Base-by-base conservation (phyloP, 2,888 invertebrate species). In the Kuschelorhynchus macadamiae region DNA sequence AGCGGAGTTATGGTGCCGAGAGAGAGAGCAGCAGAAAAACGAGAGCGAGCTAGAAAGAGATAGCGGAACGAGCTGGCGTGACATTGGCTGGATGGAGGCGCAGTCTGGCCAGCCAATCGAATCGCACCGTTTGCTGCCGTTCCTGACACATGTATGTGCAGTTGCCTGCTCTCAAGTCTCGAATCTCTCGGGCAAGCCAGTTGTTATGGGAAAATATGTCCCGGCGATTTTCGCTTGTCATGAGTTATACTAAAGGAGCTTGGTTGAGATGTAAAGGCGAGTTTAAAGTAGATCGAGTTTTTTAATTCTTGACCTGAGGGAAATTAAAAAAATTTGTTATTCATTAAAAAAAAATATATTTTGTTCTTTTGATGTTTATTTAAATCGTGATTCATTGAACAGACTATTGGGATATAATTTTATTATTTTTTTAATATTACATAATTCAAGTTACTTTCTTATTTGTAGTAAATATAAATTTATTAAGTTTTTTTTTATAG, bases 71-170 rank as follows among this genome's bases (percentile, higher is more conserved):
- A 55, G 60, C 46, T 41, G 57, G 63, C 59, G 65, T 68, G 68
- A 57, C 44, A 69, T 69, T 69, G 69, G 69, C 69, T 69, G 69
- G 64, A 69, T 65, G 63, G 60, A 50, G 46, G 59, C 46, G 68
- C 50, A 33, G 65, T 47, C 69, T 46, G 55, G 53, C 69, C 69
- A 69, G 69, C 69, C 64, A 68, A 68, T 68, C 63, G 17, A 42
- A 16, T 12, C 42, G 42, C 42, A 42, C 42, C 42, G 42, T 42
- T 42, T 42, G 36, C 36, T 36, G 36, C 36, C 12, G 36, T 36
- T 36, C 36, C 36, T 36, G 36, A 36, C 36, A 36, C 25, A 7
- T 25, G 25, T 25, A 25, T 25, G 9, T 36, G 36, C 36, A 36
- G 36, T 12, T 25, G 25, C 36, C 36, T 36, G 36, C 36, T 36